These are phyloP conservation scores for Dendrolimus pini DNA, from an alignment of 2,888 invertebrate genomes.

Conservation along the genomic window DNA sequence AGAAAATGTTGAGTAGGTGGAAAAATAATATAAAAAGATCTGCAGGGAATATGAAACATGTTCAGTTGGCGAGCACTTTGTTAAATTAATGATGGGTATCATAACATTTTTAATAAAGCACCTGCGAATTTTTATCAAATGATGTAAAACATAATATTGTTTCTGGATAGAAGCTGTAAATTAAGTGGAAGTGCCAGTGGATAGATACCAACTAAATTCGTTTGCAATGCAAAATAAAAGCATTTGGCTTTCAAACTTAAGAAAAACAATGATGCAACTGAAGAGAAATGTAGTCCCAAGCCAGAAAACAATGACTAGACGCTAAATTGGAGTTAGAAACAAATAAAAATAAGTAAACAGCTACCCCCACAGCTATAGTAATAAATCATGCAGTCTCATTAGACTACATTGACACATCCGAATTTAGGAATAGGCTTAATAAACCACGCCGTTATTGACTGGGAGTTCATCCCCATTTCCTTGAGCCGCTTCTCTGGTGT, in stretches of 20 bases:
- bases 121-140: not conserved
- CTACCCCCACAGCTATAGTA: slow-evolving; percentile 7
- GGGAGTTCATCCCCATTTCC: too few species aligned
- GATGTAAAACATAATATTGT: not conserved
- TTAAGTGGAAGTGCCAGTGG: not conserved
- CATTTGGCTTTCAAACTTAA: not conserved
- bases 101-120: not conserved
- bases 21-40: not conserved
- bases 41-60: not conserved
- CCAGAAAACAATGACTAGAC: slow-evolving; percentile 4
- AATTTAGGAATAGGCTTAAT: not conserved
- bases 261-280: not conserved
- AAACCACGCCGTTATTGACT: too few species aligned
- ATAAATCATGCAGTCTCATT: slow-evolving; percentile 20
- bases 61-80: not conserved
- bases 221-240: not conserved
- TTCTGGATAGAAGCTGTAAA: not conserved
- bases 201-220: not conserved
- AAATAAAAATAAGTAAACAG: not conserved
- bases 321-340: slow-evolving; percentile 3
- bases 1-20: slow-evolving; percentile 1
- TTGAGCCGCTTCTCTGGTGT: too few species aligned
- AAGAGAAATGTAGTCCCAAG: slow-evolving; percentile 9
- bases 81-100: not conserved
- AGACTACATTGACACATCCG: slow-evolving; percentile 14